Evolutionary conservation across 2,888 invertebrate genomes (phyloP), one percentile per base, ranked within the genome.

Genomic region (Prenolepis imparis): DNA sequence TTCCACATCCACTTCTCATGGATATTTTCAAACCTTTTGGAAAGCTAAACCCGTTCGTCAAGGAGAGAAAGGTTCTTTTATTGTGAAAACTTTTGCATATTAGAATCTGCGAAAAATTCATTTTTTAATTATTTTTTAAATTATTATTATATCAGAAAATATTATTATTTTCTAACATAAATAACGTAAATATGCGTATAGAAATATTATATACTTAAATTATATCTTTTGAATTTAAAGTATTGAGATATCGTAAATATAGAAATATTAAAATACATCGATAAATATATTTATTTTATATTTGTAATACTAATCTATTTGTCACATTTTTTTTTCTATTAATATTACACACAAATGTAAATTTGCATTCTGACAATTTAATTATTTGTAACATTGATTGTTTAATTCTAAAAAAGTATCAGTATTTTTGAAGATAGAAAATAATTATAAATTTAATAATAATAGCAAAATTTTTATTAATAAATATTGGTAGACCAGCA

Each of bases 1-100:
- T 95, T 52, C 94, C 94, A 4, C 94, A 94, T 90, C 94, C 94
- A 11, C 94, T 94, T 36, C 93, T 95, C 0, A 93, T 95, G 5
- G 96, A 96, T 82, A 95, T 96, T 0, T 93, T 95, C 24, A 96
- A 95, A 87, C 96, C 96, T 6, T 95, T 96, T 1, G 95, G 96
- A 32, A 95, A 96, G 91, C 96, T 96, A 52, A 96, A 96, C 87
- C 95, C 96, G n/a, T 96, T 96, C 57, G 95, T 95, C 75, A 95
- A 96, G 6, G 96, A 96, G 90, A 96, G 95, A 89, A 96, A 96
- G 83, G 96, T 94, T 70, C 0, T 18, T 64, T n/a, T 67, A 9
- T 3, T 68, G 3, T 11, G 0, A 57, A 0, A 3, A 55, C 18
- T 57, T 72, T n/a, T 52, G 1, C 15, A 48, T 39, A 72, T 52